Evolutionary conservation across 2,888 invertebrate genomes (phyloP), one percentile per base, ranked within the genome.

Genomic region (Minunthozetes semirufus): DNA sequence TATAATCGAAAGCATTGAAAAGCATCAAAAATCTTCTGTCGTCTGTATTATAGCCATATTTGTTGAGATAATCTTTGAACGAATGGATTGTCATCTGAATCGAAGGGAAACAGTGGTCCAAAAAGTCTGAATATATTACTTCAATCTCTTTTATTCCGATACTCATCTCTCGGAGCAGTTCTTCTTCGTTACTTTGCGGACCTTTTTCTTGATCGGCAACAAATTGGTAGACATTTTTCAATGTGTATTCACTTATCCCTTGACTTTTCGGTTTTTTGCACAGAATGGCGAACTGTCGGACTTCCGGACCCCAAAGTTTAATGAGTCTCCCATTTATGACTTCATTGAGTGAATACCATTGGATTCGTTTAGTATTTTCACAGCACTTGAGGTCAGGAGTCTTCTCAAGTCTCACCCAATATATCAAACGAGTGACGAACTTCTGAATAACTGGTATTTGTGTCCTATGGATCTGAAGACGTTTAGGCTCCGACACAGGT

Each of bases 241-340:
- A 8, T 5, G 33, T 33, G 4, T 5, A 33, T 33, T 33, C 33
- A 33, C 33, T 33, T 33, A 33, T 33, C 8, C 33, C 33, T 8
- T 33, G 33, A 33, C 25, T 19, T 50, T 74, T 56, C 11, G 59
- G 29, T 42, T 73, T 33, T 22, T 27, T 9, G 17, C 50, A n/a
- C 3, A 53, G 50, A 19, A n/a, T 11, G 13, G 27, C n/a, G 42
- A 74, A 76, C 17, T 76, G 25, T n/a, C 25, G 15, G 3, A 77
- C 77, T 33, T 77, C 77, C 8, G 77, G 77, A 2, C 77, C 77
- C 77, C 77, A 77, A 11, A 77, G 25, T 27, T 77, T 53, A 27
- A 19, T n/a, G 3, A 73, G 22, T 19, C 73, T 76, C 19, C 68
- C 66, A 19, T 19, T 63, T 5, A 56, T 53, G 1, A 68, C 50